These are phyloP conservation scores for Tretioscincus oriximinensis DNA, from an alignment of 2,113 vertebrate genomes.

Conservation along the genomic window DNA sequence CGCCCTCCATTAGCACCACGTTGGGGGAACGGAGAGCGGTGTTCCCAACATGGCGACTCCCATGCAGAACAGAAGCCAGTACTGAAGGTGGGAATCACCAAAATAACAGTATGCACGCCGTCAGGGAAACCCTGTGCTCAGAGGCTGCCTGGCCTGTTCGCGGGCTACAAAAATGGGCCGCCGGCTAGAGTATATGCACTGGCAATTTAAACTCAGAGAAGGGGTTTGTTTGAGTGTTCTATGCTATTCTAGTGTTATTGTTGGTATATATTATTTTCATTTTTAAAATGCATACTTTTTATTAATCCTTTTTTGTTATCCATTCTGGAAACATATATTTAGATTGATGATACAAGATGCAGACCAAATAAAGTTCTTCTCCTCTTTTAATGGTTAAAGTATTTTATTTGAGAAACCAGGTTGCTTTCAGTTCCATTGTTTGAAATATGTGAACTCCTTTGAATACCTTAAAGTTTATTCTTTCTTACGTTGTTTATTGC, in stretches of 20 bases:
- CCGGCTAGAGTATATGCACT: not conserved
- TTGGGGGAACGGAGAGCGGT: no score
- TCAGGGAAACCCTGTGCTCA: no score
- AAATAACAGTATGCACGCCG: no score
- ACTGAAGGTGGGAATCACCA: no score
- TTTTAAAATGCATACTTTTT: not conserved
- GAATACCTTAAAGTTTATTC: conserved; percentile 45
- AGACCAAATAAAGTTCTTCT: not conserved
- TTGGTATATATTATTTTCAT: not conserved
- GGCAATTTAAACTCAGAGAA: not conserved
- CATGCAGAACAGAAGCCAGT: no score
- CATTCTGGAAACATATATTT: not conserved
- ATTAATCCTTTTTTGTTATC: not conserved
- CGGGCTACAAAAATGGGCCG: no score
- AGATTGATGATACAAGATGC: not conserved
- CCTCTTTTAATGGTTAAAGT: conserved; percentile 33
- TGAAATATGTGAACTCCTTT: conserved; percentile 56
- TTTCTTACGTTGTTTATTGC: conserved; percentile 57
- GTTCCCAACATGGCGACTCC: no score
- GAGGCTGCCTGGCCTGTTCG: no score
- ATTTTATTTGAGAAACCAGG: conserved; percentile 38
- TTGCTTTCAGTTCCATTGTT: conserved; percentile 49
- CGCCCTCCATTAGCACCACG: no score
- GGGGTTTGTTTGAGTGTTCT: not conserved
- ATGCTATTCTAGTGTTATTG: not conserved